A percentile compares a stretch with the other conserved stretches of the same genome.
Conservation (phyloP, 2,113 vertebrate species). For the Cyanoramphus novaezelandiae region DNA sequence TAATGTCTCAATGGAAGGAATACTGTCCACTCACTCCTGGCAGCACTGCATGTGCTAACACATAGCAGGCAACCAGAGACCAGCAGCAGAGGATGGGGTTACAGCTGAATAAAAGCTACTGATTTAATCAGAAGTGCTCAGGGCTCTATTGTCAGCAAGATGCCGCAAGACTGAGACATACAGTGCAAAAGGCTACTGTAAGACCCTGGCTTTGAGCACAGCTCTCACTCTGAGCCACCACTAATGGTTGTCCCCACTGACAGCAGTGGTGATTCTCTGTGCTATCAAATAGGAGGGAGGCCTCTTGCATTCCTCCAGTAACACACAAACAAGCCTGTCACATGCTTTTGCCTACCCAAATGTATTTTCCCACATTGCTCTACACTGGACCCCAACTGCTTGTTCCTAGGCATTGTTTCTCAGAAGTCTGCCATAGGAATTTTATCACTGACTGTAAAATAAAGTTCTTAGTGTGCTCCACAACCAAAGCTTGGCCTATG, state of each 20-base stretch:
- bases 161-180: rapidly evolving
- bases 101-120: not conserved
- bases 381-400: not conserved
- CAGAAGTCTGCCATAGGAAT: not conserved
- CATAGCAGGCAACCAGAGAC: not conserved
- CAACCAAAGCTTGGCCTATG: too few species aligned
- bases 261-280: rapidly evolving
- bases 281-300: not conserved
- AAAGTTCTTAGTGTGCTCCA: not conserved
- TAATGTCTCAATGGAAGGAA: not conserved
- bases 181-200: not conserved
- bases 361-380: not conserved
- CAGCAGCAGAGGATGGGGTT: not conserved
- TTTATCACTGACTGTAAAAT: not conserved
- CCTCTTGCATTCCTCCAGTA: not conserved
- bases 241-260: not conserved
- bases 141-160: not conserved
- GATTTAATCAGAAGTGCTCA: not conserved
- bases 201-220: not conserved
- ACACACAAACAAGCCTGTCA: not conserved
- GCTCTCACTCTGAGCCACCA: not conserved
- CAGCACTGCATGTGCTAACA: not conserved
- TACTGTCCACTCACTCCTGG: not conserved
- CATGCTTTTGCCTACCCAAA: too few species aligned
- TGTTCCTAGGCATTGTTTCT: not conserved